Conservation (phyloP, 2,888 invertebrate genomes). For the Archaeoteleia sp. region DNA sequence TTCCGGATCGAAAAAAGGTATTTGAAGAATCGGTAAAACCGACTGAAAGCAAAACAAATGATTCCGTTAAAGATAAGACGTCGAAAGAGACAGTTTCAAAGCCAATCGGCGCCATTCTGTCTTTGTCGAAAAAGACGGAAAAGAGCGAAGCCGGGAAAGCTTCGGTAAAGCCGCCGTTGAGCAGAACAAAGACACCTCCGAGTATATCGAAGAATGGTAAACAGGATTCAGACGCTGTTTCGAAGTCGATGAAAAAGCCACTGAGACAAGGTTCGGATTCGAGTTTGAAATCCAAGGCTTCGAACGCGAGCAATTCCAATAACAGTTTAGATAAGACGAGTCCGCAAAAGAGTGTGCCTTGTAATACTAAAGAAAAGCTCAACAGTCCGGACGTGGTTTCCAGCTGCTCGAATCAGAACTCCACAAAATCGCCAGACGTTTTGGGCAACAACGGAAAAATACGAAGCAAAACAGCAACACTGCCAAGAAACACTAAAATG, state of each 20-base stretch:
- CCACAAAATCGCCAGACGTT: constrained; percentile 77
- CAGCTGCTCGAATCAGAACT: constrained; percentile 78
- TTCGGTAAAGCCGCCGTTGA: constrained; percentile 60
- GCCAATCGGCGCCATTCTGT: constrained; percentile 58
- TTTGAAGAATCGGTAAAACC: constrained; percentile 57
- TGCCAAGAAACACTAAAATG: constrained; percentile 73
- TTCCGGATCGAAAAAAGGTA: constrained; percentile 76
- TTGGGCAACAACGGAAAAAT: constrained; percentile 58
- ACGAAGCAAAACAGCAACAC: constrained; percentile 73
- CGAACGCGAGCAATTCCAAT: constrained; percentile 52
- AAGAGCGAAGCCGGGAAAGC: constrained; percentile 54
- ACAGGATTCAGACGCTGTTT: constrained; percentile 48
- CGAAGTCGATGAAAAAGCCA: constrained; percentile 55
- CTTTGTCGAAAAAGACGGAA: constrained; percentile 47
- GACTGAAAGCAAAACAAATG: constrained; percentile 57
- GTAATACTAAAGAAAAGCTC: constrained; percentile 64
- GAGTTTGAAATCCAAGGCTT: constrained; percentile 56
- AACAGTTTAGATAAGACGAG: constrained; percentile 55
- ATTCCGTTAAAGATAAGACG: constrained; percentile 58
- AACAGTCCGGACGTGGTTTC: constrained; percentile 86
- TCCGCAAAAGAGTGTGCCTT: constrained; percentile 61
- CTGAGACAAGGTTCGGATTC: constrained; percentile 59
- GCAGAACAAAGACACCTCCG: constrained; percentile 63
- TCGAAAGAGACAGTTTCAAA: constrained; percentile 65
- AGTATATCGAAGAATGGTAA: constrained; percentile 52